A percentile compares a stretch with the other conserved stretches of the same genome.
Conservation (phyloP, 2,113 vertebrate genomes). For the Ophiodon elongatus region DNA sequence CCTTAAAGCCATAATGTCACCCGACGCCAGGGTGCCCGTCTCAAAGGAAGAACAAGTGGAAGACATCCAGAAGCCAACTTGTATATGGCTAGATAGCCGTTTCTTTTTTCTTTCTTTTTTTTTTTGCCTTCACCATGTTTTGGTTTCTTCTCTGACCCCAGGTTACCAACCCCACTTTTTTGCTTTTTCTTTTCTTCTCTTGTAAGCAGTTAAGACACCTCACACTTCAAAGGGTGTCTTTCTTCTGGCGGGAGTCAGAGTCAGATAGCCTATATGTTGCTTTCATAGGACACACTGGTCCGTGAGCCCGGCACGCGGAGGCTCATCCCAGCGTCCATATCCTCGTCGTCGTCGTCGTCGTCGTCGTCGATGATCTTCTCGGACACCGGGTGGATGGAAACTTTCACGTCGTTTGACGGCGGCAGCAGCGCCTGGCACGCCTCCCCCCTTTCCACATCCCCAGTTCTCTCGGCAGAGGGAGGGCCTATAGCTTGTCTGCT, state of each 20-base stretch:
- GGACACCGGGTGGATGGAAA: slow-evolving; percentile 16
- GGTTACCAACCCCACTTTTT: too few relatives aligned
- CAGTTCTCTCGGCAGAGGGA: accelerated
- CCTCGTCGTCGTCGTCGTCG: background rate
- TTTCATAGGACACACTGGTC: slow-evolving; percentile 5
- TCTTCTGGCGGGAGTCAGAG: background rate
- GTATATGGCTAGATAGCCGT: background rate
- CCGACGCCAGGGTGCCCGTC: background rate
- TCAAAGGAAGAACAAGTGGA: background rate
- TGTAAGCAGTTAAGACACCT: background rate
- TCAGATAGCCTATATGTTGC: background rate
- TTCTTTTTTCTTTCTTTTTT: too few relatives aligned
- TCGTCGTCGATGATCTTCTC: background rate
- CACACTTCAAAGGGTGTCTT: too few relatives aligned
- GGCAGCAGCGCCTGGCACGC: slow-evolving; percentile 26
- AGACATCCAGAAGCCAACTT: background rate
- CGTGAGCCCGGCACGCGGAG: background rate
- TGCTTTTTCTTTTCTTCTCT: background rate
- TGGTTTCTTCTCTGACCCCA: background rate
- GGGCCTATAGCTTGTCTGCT: slow-evolving; percentile 43
- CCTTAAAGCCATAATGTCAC: background rate
- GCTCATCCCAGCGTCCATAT: background rate
- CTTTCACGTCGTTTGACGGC: slow-evolving; percentile 15
- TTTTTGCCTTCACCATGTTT: background rate
- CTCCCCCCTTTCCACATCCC: background rate